These are phyloP conservation scores for Zaprionus ornatus DNA, from an alignment of 1,140 invertebrate species.

Conservation along the genomic window DNA sequence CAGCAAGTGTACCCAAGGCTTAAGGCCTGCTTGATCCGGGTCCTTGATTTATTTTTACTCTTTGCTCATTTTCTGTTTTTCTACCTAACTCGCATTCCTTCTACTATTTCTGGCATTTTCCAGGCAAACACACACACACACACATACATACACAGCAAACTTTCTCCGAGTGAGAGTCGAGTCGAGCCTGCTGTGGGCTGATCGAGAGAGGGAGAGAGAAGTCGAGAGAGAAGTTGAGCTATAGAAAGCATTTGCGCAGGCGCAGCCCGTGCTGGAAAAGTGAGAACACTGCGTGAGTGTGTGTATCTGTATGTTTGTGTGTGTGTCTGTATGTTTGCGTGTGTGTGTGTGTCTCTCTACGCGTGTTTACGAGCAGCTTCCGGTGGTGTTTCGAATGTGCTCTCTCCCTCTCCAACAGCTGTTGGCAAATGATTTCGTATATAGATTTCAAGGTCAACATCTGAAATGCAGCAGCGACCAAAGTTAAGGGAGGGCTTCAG, in stretches of 20 bases:
- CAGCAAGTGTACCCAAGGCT: constrained; percentile 73
- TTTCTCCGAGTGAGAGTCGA: constrained; percentile 53
- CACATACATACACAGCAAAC: constrained; percentile 46
- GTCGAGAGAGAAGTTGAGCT: not conserved
- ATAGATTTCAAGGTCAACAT: constrained; percentile 65
- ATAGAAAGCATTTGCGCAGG: constrained; percentile 49
- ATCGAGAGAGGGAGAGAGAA: not conserved
- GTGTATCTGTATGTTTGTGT: not conserved
- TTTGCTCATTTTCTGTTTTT: constrained; percentile 50
- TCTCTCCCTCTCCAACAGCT: constrained; percentile 36
- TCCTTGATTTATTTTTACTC: constrained; percentile 80
- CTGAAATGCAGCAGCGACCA: not conserved
- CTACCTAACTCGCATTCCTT: constrained; percentile 61
- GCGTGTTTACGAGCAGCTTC: constrained; percentile 59
- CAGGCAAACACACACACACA: constrained; percentile 31
- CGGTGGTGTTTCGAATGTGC: constrained; percentile 66
- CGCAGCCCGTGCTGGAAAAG: constrained; percentile 19
- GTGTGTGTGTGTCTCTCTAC: not conserved
- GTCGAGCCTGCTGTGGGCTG: constrained; percentile 16
- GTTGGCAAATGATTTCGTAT: constrained; percentile 51
- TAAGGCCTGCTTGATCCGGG: constrained; percentile 52
- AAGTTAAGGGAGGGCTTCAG: constrained; percentile 47
- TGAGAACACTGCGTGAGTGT: not conserved
- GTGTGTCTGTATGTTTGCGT: no score
- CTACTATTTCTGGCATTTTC: constrained; percentile 47